A percentile compares a stretch with the other conserved stretches of the same genome.
phyloP scores from a whole-genome alignment of 2,888 invertebrate genomes.

The Tinea trinotella region DNA sequence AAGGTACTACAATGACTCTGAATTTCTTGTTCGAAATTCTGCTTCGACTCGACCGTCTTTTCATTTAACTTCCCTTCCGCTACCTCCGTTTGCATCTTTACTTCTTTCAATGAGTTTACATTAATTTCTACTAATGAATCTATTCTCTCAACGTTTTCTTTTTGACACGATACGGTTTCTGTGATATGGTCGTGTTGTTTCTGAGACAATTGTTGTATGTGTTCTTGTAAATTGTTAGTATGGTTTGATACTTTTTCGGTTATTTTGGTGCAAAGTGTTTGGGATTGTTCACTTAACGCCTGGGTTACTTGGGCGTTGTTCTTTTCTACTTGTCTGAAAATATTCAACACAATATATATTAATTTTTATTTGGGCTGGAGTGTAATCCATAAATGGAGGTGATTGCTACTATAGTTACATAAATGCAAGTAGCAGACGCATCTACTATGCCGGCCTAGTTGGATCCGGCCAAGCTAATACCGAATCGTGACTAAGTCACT shows the following conservation, averaged over 20 bases:
- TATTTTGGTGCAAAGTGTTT: slow-evolving; percentile 32
- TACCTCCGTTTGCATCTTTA: slow-evolving; percentile 26
- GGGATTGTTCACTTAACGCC: slow-evolving; percentile 35
- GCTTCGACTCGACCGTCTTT: slow-evolving; percentile 21
- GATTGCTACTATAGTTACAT: too few relatives aligned
- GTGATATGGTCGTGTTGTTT: too few relatives aligned
- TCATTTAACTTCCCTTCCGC: slow-evolving; percentile 23
- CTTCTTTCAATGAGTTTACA: slow-evolving; percentile 18
- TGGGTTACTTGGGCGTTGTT: slow-evolving; percentile 42
- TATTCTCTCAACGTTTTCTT: not conserved
- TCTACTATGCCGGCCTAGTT: too few relatives aligned
- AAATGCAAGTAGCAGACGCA: too few relatives aligned
- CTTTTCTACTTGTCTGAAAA: slow-evolving; percentile 45
- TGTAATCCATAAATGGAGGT: too few relatives aligned
- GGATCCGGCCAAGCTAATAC: too few relatives aligned
- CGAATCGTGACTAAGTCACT: too few relatives aligned
- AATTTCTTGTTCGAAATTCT: not conserved
- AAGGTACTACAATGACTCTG: not conserved
- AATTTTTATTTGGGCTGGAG: too few relatives aligned
- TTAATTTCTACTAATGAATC: not conserved
- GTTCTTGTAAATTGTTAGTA: slow-evolving; percentile 19
- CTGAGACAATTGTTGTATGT: not conserved
- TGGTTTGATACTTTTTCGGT: slow-evolving; percentile 26
- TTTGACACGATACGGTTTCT: too few relatives aligned
- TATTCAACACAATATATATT: not conserved